Evolutionary conservation across 2,113 vertebrate species (phyloP).

Genomic region (Sigmodon hispidus): DNA sequence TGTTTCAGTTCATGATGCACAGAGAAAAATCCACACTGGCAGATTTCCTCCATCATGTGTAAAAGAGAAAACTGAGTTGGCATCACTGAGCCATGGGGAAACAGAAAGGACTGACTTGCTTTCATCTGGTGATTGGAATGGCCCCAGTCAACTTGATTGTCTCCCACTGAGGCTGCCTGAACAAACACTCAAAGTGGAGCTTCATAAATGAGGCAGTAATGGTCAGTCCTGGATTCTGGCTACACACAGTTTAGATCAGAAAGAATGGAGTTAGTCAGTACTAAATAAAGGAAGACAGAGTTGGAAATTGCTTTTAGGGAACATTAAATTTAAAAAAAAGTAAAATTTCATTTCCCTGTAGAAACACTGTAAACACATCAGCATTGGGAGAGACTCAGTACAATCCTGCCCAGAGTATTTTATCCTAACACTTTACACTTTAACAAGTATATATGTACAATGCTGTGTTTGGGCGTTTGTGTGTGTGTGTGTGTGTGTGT

Average conservation of each 20-base stretch:
- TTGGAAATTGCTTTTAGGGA: conserved; percentile 18
- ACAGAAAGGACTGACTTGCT: neutral
- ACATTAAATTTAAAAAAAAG: neutral
- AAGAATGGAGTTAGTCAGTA: neutral
- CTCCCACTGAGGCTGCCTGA: neutral
- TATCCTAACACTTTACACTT: neutral
- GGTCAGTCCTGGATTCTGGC: neutral
- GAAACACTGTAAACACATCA: neutral
- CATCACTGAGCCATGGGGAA: neutral
- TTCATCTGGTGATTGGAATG: neutral
- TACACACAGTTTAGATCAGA: neutral
- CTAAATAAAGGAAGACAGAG: conserved; percentile 7
- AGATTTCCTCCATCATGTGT: neutral
- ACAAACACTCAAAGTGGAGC: neutral
- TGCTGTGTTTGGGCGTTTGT: neutral
- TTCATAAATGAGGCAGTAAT: neutral
- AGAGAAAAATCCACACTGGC: neutral
- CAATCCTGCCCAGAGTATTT: neutral
- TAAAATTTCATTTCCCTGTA: neutral
- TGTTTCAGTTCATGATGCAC: neutral
- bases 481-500: neutral
- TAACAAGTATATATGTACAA: neutral
- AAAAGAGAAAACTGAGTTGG: neutral
- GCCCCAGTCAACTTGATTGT: neutral
- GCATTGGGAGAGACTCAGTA: neutral